A percentile compares a stretch with the other conserved stretches of the same genome.
Evolutionary conservation across 2,797 vertebrate genomes (phyloP).

Genomic region (Molossus alvarezi): DNA sequence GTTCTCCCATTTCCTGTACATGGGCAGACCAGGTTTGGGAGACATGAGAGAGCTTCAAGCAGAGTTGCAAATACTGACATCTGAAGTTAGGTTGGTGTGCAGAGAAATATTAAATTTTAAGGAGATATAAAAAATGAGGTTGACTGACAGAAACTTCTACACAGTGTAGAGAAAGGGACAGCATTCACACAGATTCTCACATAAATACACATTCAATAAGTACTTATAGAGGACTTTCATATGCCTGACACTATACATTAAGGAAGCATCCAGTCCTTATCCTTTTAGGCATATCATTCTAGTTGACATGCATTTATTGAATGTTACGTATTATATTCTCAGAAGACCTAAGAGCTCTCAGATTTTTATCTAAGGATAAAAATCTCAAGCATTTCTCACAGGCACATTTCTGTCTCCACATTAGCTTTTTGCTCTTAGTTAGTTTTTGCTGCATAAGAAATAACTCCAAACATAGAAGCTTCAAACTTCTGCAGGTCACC

Average conservation of each 20-base stretch:
- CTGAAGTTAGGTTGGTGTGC: neutral
- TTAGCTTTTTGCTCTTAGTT: neutral
- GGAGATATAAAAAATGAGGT: neutral
- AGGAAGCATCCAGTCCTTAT: neutral
- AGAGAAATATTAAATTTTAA: conserved; percentile 13
- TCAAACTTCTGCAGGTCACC: conserved; percentile 11
- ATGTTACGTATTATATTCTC: neutral
- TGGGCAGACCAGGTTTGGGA: neutral
- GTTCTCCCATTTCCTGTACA: neutral
- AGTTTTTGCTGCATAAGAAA: conserved; percentile 14
- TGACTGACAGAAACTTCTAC: neutral
- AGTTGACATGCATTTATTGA: neutral
- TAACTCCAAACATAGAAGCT: conserved; percentile 4
- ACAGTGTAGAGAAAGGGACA: neutral
- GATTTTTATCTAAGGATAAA: neutral
- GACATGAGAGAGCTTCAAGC: neutral
- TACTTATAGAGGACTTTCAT: neutral
- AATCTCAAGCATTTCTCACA: conserved; percentile 7
- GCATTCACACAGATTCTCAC: neutral
- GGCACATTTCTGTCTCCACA: neutral
- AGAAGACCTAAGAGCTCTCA: neutral
- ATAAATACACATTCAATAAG: neutral
- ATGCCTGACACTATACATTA: neutral
- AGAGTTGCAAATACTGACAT: neutral
- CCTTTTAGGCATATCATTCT: neutral